Evolutionary conservation across 1,140 invertebrate genomes (phyloP).

Genomic region (Drosophila pallidifrons): DNA sequence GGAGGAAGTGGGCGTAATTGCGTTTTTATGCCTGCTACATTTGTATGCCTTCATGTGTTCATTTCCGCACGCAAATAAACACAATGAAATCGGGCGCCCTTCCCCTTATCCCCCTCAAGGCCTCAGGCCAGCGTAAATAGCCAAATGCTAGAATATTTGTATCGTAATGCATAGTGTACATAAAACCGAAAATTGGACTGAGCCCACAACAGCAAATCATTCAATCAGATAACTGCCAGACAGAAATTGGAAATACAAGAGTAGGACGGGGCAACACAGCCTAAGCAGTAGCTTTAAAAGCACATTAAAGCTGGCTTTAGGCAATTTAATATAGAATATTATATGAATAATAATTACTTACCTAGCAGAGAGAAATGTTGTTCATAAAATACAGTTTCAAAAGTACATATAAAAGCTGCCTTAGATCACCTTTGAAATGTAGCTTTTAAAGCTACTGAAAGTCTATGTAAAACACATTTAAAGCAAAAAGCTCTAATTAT

Average conservation of each 20-base stretch:
- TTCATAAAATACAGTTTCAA: too few relatives aligned
- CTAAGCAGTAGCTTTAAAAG: background rate
- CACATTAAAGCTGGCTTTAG: background rate
- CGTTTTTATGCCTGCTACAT: slow-evolving; percentile 73
- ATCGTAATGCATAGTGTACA: slow-evolving; percentile 16
- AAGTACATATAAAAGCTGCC: too few relatives aligned
- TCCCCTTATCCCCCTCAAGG: too few relatives aligned
- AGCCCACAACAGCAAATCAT: slow-evolving; percentile 15
- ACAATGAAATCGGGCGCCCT: slow-evolving; percentile 46
- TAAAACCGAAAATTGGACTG: slow-evolving; percentile 16
- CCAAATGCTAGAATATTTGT: slow-evolving; percentile 9
- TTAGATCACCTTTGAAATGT: too few relatives aligned
- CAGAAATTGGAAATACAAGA: background rate
- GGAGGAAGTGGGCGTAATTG: slow-evolving; percentile 76
- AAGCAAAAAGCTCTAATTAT: too few relatives aligned
- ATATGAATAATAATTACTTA: too few relatives aligned
- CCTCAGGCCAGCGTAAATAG: slow-evolving; percentile 14
- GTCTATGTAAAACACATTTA: too few relatives aligned
- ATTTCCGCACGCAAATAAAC: slow-evolving; percentile 81
- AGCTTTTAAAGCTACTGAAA: too few relatives aligned
- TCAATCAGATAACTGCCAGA: slow-evolving; percentile 19
- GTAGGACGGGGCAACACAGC: too few relatives aligned
- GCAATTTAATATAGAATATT: too few relatives aligned
- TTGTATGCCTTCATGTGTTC: slow-evolving; percentile 75
- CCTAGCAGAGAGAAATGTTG: too few relatives aligned